phyloP scores from a whole-genome alignment of 1,140 invertebrate species.

The Leptestheria dahalacensis region DNA sequence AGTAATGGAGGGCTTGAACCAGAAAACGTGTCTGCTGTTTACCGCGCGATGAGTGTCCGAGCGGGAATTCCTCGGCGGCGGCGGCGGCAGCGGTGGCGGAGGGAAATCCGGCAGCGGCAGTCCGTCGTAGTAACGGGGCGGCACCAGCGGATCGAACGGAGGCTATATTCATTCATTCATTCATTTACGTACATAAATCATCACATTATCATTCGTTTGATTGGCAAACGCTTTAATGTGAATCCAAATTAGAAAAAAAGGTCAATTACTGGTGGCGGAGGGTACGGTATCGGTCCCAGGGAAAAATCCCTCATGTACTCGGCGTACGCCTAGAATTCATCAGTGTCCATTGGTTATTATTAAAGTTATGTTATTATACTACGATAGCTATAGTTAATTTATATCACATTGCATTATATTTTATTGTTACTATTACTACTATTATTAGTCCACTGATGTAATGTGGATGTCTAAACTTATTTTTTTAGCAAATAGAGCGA shows the following conservation, averaged over 20 bases:
- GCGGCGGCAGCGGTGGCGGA: constrained; percentile 31
- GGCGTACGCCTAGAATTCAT: constrained; percentile 1
- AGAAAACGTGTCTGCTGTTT: too few relatives aligned
- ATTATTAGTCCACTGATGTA: too few relatives aligned
- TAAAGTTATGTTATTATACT: too few relatives aligned
- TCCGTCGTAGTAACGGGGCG: constrained; percentile 65
- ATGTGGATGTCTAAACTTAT: too few relatives aligned
- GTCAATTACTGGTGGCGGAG: constrained; percentile 28
- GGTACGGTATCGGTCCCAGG: constrained; percentile 28
- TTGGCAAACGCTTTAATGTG: too few relatives aligned
- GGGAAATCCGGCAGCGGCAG: constrained; percentile 42
- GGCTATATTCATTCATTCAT: constrained; percentile 26
- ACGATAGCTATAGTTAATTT: too few relatives aligned
- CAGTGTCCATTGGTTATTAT: too few relatives aligned
- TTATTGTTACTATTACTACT: not conserved
- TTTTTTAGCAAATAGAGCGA: not conserved
- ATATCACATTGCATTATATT: too few relatives aligned
- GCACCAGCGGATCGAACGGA: constrained; percentile 51
- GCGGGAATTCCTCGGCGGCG: constrained; percentile 24
- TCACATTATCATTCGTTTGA: too few relatives aligned
- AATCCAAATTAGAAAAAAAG: constrained; percentile 3
- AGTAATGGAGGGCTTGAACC: too few relatives aligned
- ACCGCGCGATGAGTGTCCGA: constrained; percentile 10
- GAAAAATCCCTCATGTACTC: constrained; percentile 20
- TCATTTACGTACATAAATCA: not conserved